Evolutionary conservation across 1,140 invertebrate species (phyloP), one percentile per base, ranked within the genome.

Genomic region (Drosophila tristis): DNA sequence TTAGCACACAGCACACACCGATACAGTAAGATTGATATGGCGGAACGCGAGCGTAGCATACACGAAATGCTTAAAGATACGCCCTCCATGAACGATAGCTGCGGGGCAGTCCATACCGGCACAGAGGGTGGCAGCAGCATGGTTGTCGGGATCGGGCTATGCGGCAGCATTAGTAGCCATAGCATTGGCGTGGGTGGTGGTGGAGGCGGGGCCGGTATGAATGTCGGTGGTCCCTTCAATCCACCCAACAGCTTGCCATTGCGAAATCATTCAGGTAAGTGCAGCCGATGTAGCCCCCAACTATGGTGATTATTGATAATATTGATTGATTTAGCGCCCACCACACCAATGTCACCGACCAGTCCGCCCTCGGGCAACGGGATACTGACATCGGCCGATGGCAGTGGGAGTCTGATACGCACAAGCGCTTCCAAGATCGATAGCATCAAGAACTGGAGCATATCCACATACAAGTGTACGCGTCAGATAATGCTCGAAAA

Each of bases 401-500:
- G 74, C 43, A 86, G 81, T 60, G 75, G 85, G 39, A 94, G 94
- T 77, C 93, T 95, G 31, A 93, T 95, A 43, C 94, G 95, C 81
- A 94, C 93, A 47, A 93, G 95, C 25, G 93, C 93, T 72, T 97
- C 94, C 76, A 96, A 95, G 93, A 96, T 99, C 91, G 98, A 99
- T 92, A 95, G 96, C 42, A 93, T 99, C 44, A 97, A 97, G 92
- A 97, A 97, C 89, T 99, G 98, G 98, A 97, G 97, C 86, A 97
- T 99, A 90, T 98, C 98, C 59, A 99, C 98, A 1, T 99, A 98
- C 91, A 99, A 99, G 93, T 99, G 98, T 91, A 99, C 98, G 0
- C 97, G 97, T 77, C 98, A 99, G 92, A 94, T 98, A 47, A 95
- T 99, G 92, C 97, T 98, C 86, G 98, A 99, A 92, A 98, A 97